Evolutionary conservation across 2,113 vertebrate species (phyloP), one percentile per base, ranked within the genome.

Genomic region (Poecile atricapillus): DNA sequence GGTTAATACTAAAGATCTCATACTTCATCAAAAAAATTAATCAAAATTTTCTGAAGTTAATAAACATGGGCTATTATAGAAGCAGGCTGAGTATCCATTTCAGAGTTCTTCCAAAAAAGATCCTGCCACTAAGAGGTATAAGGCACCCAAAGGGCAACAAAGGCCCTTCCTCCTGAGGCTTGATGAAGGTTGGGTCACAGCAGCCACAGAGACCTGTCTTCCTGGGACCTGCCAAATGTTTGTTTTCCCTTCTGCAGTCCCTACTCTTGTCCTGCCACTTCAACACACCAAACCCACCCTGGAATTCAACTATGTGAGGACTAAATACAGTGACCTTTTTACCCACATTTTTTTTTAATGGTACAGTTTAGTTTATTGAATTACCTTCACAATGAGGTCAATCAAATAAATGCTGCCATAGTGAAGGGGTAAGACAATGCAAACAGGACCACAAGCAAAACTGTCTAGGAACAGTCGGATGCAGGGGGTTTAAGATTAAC

Each of bases 311-410:
- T 69, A 30, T 4, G 5, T 16, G 22, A 86, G 22, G 28, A 68
- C 28, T 83, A 75, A 93, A 43, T 20, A 79, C 13, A 56, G 25
- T 22, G 27, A 68, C 2, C 5, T 73, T 63, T 62, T 12, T 7
- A 2, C 23, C 11, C 24, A 7, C 10, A 0, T 0, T 1, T 39
- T 69, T 60, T 68, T 70, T 41, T 28, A 68, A 69, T 23, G 20
- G 22, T 18, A 11, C 21, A 8, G 58, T 86, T 84, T 49, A 76
- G 21, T n/a, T 84, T 53, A 56, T 7, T 35, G 24, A 87, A 67
- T 30, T 59, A 77, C 28, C 7, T 37, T 65, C 39, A 30, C 14
- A 12, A 31, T 65, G 13, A 46, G 23, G 14, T 70, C 33, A 65
- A 33, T 41, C 7, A 80, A 80, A 75, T 75, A 80, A 82, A 62